Evolutionary conservation across 1,140 invertebrate species (phyloP).

Genomic region (Drosophila parvula): DNA sequence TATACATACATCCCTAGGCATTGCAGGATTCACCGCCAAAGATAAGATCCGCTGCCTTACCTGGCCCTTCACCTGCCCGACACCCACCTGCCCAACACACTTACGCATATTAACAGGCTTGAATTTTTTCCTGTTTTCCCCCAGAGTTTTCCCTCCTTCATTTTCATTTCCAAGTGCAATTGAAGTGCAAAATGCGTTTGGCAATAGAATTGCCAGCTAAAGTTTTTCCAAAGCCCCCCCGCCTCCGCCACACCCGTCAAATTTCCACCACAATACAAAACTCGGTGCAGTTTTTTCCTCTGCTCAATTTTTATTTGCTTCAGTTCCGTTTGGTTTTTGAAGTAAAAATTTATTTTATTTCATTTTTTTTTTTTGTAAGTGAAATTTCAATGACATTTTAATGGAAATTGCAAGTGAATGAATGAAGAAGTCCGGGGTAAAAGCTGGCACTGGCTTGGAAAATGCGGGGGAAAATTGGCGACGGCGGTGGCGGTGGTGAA

Average conservation of each 20-base stretch:
- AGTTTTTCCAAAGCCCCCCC: conserved; percentile 29
- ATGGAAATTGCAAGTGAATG: conserved; percentile 68
- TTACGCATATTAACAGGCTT: conserved; percentile 77
- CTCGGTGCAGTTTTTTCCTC: conserved; percentile 45
- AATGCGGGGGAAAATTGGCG: background rate
- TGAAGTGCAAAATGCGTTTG: conserved; percentile 64
- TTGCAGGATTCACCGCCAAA: conserved; percentile 15
- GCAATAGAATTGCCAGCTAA: conserved; percentile 59
- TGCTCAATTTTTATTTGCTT: conserved; percentile 40
- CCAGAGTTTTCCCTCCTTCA: conserved; percentile 30
- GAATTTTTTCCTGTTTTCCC: conserved; percentile 46
- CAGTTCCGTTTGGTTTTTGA: conserved; percentile 37
- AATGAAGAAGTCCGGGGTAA: conserved; percentile 3
- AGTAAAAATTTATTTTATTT: conserved; percentile 36
- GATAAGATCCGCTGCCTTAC: background rate
- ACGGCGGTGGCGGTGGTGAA: background rate
- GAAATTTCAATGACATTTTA: conserved; percentile 82
- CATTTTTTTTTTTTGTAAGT: conserved; percentile 60
- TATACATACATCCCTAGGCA: conserved; percentile 16
- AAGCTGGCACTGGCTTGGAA: conserved; percentile 18
- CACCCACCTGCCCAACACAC: conserved; percentile 32
- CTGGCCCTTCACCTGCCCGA: too few species aligned
- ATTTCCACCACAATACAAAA: conserved; percentile 48
- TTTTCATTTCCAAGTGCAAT: conserved; percentile 62
- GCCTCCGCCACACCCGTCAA: background rate